A percentile compares a stretch with the other conserved stretches of the same genome.
Conservation (phyloP, 2,113 vertebrate species). For the Megatriorchis doriae region DNA sequence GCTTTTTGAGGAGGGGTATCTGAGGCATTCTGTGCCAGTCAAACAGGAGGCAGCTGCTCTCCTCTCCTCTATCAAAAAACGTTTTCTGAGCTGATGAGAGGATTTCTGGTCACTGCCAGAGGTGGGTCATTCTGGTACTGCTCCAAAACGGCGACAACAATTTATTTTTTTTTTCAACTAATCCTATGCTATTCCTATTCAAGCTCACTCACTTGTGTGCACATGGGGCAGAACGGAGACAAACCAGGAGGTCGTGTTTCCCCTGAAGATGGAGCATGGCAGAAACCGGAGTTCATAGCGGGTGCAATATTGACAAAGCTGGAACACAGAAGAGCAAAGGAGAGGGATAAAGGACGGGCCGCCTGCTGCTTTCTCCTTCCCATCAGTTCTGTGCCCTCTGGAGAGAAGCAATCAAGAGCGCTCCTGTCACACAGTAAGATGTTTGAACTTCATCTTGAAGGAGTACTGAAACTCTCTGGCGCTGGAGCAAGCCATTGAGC, state of each 20-base stretch:
- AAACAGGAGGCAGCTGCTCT: neutral
- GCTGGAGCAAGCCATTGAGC: neutral
- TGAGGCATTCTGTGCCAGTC: accelerated
- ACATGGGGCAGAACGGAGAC: neutral
- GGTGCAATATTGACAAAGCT: neutral
- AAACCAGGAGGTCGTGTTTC: neutral
- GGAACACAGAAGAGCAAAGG: neutral
- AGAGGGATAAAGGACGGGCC: neutral
- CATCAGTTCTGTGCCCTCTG: neutral
- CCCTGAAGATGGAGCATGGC: neutral
- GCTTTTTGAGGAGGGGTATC: neutral
- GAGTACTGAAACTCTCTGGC: neutral
- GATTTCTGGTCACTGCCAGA: neutral
- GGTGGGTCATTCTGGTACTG: accelerated
- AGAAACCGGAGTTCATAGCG: accelerated
- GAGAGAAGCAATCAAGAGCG: neutral
- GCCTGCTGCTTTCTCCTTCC: neutral
- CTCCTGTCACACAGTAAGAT: neutral
- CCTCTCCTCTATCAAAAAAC: neutral
- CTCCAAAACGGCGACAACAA: accelerated
- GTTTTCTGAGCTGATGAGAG: neutral
- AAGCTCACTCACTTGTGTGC: no score
- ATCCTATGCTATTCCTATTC: no score
- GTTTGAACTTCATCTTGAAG: neutral
- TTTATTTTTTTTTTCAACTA: no score